A percentile compares a stretch with the other conserved stretches of the same genome.
These are phyloP conservation scores for Myotis yumanensis DNA, from an alignment of 2,113 vertebrate species.

Conservation along the genomic window DNA sequence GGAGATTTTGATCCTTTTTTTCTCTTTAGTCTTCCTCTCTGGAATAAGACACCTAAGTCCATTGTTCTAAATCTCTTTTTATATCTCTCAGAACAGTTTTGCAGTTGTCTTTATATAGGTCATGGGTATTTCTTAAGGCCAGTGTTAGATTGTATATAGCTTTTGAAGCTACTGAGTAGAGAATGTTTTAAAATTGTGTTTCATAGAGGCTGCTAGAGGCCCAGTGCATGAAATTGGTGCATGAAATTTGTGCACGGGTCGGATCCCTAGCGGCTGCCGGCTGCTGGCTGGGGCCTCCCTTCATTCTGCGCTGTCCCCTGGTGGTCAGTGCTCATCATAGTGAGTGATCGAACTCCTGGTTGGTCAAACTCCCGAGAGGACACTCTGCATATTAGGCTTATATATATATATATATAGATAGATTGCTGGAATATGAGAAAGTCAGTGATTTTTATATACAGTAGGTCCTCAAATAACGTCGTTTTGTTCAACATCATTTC, in stretches of 20 bases:
- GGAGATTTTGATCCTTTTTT: neutral
- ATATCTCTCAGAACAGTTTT: neutral
- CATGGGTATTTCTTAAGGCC: neutral
- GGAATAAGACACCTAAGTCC: neutral
- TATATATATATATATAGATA: too few relatives aligned
- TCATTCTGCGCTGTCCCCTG: too few relatives aligned
- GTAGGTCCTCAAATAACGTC: neutral
- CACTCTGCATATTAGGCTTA: too few relatives aligned
- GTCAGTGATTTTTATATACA: neutral
- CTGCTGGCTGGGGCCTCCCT: too few relatives aligned
- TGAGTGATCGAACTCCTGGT: too few relatives aligned
- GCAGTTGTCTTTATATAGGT: constrained; percentile 43
- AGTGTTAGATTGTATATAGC: neutral
- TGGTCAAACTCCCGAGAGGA: too few relatives aligned
- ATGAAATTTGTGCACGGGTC: too few relatives aligned
- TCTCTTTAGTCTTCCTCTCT: neutral
- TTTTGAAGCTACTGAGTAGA: neutral
- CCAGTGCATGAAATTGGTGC: too few relatives aligned
- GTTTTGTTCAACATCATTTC: neutral
- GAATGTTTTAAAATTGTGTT: constrained; percentile 34
- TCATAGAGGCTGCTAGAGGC: neutral
- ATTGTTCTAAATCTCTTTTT: neutral
- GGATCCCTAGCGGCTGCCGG: too few relatives aligned
- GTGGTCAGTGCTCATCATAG: too few relatives aligned
- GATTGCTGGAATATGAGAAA: neutral